A percentile compares a stretch with the other conserved stretches of the same genome.
phyloP scores from a whole-genome alignment of 2,113 vertebrate species.

The Pelvicachromis taeniatus region DNA sequence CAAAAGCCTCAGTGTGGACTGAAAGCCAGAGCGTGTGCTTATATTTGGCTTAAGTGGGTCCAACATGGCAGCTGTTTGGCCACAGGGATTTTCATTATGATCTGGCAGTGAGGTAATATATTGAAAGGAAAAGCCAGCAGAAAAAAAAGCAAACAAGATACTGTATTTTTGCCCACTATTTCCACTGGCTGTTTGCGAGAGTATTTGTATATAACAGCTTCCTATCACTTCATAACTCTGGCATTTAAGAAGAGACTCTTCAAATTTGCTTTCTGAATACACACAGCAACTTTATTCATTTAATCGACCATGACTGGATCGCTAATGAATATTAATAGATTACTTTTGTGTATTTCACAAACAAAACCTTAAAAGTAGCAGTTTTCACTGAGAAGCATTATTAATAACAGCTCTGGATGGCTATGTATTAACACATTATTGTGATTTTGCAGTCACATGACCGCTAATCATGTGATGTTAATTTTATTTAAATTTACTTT shows the following conservation, averaged over 20 bases:
- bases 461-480: too few relatives aligned
- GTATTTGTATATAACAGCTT: background rate
- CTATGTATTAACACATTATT: too few relatives aligned
- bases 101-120: background rate
- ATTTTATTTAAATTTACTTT: too few relatives aligned
- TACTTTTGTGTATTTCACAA: background rate
- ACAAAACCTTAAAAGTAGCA: too few relatives aligned
- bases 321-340: background rate
- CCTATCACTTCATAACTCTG: background rate
- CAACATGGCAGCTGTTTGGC: constrained; percentile 32
- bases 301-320: background rate
- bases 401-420: too few relatives aligned
- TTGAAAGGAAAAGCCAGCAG: background rate
- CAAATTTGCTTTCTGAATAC: background rate
- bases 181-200: background rate
- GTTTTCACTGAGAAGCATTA: too few relatives aligned
- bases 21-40: constrained; percentile 18
- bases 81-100: constrained; percentile 8
- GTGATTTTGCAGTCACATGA: too few relatives aligned
- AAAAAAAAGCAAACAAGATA: background rate
- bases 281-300: background rate
- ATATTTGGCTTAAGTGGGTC: constrained; percentile 27
- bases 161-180: background rate
- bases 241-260: background rate
- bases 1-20: constrained; percentile 18